phyloP scores from a whole-genome alignment of 2,113 vertebrate species.

The Alaudala cheleensis region DNA sequence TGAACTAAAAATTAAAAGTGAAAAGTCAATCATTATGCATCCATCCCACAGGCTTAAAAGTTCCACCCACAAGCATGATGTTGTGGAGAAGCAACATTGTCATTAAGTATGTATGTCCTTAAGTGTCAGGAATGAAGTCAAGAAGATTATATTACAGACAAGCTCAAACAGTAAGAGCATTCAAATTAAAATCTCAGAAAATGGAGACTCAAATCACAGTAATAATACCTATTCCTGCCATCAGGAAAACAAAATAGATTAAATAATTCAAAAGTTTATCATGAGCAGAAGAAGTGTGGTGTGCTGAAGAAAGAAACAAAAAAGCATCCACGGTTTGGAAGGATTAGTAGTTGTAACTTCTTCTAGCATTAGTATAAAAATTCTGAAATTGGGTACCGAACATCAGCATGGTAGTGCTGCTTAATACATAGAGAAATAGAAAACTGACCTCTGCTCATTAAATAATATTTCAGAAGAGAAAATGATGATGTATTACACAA shows the following conservation, averaged over 20 bases:
- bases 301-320: neutral
- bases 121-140: neutral
- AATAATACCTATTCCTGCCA: neutral
- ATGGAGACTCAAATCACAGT: neutral
- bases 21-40: neutral
- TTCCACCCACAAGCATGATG: neutral
- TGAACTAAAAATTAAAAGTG: neutral
- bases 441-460: neutral
- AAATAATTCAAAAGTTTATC: neutral
- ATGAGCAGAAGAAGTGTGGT: neutral
- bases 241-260: neutral
- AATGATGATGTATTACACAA: neutral
- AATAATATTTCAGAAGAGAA: slow-evolving; percentile 1
- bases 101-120: neutral
- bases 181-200: neutral
- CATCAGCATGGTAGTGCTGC: neutral
- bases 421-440: slow-evolving; percentile 6
- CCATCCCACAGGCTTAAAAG: neutral
- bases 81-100: neutral
- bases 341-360: neutral
- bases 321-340: neutral
- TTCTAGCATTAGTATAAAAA: neutral
- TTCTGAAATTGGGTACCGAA: slow-evolving; percentile 16
- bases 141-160: neutral
- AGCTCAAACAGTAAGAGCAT: neutral